These are phyloP conservation scores for Nebria brevicollis DNA, from an alignment of 2,888 invertebrate species.

Conservation along the genomic window DNA sequence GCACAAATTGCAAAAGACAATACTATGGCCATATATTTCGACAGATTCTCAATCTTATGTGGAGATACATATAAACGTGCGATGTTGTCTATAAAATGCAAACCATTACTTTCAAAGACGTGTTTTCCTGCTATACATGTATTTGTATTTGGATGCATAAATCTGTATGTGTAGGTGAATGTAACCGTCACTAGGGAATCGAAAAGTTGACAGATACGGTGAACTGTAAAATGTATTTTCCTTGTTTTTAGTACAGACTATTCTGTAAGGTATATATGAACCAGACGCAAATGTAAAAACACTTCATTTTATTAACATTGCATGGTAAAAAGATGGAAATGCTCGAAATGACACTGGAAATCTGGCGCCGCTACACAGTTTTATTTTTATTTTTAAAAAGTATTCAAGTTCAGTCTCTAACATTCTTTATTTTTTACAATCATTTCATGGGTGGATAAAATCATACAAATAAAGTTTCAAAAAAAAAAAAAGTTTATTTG, in stretches of 20 bases:
- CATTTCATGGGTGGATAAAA: too few relatives aligned
- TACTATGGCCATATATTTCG: not conserved
- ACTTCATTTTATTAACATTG: conserved; percentile 1
- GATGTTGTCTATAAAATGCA: not conserved
- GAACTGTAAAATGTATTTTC: not conserved
- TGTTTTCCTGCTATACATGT: not conserved
- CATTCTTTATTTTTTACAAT: too few relatives aligned
- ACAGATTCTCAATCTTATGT: not conserved
- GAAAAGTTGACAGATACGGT: not conserved
- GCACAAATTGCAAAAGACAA: not conserved
- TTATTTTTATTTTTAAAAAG: not conserved
- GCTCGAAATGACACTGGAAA: not conserved
- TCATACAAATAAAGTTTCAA: too few relatives aligned
- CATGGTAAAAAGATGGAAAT: not conserved
- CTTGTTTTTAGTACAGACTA: not conserved
- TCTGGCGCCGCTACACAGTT: not conserved
- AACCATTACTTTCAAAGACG: not conserved
- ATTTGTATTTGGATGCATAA: not conserved
- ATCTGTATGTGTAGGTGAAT: not conserved
- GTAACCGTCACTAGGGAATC: not conserved
- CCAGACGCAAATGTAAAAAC: not conserved
- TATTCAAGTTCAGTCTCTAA: not conserved
- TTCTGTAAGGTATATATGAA: not conserved
- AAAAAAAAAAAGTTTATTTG: too few relatives aligned
- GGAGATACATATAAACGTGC: not conserved